Base-by-base conservation (phyloP, 2,888 invertebrate genomes). In the Chirona hameri region DNA sequence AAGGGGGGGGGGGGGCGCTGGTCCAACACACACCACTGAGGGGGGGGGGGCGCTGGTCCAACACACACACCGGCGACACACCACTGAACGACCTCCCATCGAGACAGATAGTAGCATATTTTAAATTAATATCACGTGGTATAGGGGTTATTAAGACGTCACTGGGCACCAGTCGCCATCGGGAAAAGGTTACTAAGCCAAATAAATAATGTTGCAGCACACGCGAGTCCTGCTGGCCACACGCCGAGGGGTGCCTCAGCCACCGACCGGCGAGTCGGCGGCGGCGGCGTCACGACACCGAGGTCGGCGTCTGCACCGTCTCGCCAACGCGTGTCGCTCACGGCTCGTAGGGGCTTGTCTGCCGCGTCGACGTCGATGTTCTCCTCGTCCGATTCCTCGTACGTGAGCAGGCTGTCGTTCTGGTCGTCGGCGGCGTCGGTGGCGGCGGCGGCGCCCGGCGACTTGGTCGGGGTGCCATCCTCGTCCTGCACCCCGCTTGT, bases 401-500 rank as follows among this genome's bases (percentile, higher is more conserved):
- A 69, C 14, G 69, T 69, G 27, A 69, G 69, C 29, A 69, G 27
- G 29, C 29, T 69, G 27, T 69, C 69, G 69, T 1, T 29, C 27
- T 27, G 27, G 14, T 69, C 69, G 69, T 69, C 69, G 29, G 27
- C 27, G 27, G 69, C 69, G 69, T 69, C 69, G 29, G 69, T 29
- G 69, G 69, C 69, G 29, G 69, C 69, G 69, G 29, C 69, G 27
- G 69, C 27, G 69, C 29, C 69, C 29, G 69, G 69, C 27, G 69
- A 69, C 69, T 69, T 69, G 69, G 69, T 29, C 69, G 69, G 29
- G 14, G 14, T 84, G 14, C 69, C 84, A 65, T 84, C 84, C 65
- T 85, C 84, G 48, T 85, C 84, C 81, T 84, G 84, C 65, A 83
- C 83, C 83, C 31, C 84, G 81, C 81, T 85, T 85, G 48, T 85